These are phyloP conservation scores for Melanotus villosus DNA, from an alignment of 2,888 invertebrate species.

Conservation along the genomic window DNA sequence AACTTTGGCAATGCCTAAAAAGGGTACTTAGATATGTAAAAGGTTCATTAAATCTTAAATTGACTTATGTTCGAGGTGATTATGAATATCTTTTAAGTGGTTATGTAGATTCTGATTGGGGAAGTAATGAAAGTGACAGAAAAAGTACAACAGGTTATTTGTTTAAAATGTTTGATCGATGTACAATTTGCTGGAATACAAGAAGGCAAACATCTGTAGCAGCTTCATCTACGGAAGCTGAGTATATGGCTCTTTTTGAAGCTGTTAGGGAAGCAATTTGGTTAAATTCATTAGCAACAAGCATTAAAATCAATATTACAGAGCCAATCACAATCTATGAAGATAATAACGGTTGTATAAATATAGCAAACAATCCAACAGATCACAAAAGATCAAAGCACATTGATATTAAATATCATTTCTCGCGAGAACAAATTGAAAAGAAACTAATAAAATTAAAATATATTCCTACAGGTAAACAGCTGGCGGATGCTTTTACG, in stretches of 20 bases:
- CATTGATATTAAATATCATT: conserved; percentile 58
- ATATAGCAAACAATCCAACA: conserved; percentile 56
- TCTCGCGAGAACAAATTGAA: conserved; percentile 51
- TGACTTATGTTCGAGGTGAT: conserved; percentile 49
- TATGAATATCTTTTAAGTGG: conserved; percentile 51
- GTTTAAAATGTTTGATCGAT: conserved; percentile 36
- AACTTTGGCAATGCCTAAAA: conserved; percentile 35
- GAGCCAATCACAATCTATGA: not conserved
- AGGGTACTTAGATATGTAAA: conserved; percentile 49
- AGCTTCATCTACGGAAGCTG: conserved; percentile 45
- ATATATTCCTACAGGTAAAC: conserved; percentile 71
- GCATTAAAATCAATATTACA: no score
- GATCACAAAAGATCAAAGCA: conserved; percentile 57
- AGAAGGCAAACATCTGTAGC: conserved; percentile 52
- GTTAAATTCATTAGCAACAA: conserved; percentile 53
- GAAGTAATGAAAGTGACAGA: conserved; percentile 40
- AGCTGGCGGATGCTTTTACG: conserved; percentile 70
- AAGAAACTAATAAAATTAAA: conserved; percentile 69
- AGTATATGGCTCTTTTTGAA: conserved; percentile 52
- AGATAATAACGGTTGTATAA: conserved; percentile 50
- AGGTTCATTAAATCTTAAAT: conserved; percentile 54
- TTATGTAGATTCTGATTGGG: conserved; percentile 57
- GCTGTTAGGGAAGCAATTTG: conserved; percentile 58
- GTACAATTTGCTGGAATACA: conserved; percentile 52
- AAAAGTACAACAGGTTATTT: conserved; percentile 31